Evolutionary conservation across 2,113 vertebrate species (phyloP), one percentile per base, ranked within the genome.

Genomic region (Chascanopsetta lugubris): DNA sequence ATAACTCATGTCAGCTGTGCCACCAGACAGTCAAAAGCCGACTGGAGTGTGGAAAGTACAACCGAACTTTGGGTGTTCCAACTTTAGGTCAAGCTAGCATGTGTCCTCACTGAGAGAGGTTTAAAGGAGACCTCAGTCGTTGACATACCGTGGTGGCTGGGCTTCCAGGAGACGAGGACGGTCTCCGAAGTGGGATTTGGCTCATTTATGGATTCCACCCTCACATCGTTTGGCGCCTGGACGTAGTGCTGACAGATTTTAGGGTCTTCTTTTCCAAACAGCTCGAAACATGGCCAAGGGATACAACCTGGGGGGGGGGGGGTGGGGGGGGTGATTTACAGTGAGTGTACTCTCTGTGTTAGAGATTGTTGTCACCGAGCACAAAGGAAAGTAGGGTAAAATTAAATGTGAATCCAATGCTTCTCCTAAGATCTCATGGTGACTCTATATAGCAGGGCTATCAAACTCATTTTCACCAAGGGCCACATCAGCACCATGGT

Each of bases 151-250:
- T 91, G 90, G 27, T 67, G 50, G 49, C 91, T 93, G 36, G 92
- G 92, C 51, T 45, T 91, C 93, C 93, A 93, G 73, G 91, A 92
- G 17, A 93, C 80, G 9, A 92, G 69, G 0, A 90, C 29, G 0
- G 84, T 80, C 46, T 93, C 93, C 6, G 77, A 79, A 18, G n/a
- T 29, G 2, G 81, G 59, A 49, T 88, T 75, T 8, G 55, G 45
- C 27, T 83, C 75, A 1, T 57, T 15, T 5, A 88, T 10, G 30
- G 89, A 82, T 40, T 92, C 77, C 3, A 93, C 29, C 0, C 25
- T 83, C 61, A 93, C 74, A 32, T 92, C 85, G 9, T 55, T 61
- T 1, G 93, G 93, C 0, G 89, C 86, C 0, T 90, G 76, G 24
- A 92, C 89, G 1, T 89, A 93, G 67, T 93, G 93, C 30, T 88